These are phyloP conservation scores for Spondyliosoma cantharus DNA, from an alignment of 2,797 vertebrate species.

Conservation along the genomic window DNA sequence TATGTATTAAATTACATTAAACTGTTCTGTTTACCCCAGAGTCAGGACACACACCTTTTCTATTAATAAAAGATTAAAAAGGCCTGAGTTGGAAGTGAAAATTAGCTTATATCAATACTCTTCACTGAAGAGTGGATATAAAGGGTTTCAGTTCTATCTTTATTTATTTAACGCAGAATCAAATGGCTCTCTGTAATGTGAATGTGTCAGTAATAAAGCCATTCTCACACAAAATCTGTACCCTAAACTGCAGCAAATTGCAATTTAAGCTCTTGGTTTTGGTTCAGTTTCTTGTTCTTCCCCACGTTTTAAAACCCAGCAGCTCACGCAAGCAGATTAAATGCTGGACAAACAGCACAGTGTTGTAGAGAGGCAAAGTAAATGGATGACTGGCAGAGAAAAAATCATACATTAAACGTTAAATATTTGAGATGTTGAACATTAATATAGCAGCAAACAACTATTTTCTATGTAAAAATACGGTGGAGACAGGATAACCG, in stretches of 20 bases:
- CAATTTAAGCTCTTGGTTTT: conserved; percentile 1
- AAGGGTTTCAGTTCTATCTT: neutral
- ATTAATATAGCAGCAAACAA: no score
- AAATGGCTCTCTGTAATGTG: neutral
- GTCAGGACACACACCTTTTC: neutral
- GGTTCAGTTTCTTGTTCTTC: neutral
- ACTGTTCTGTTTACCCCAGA: conserved; percentile 1
- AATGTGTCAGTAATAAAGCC: neutral
- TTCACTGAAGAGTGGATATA: neutral
- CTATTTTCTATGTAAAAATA: no score
- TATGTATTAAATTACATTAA: neutral
- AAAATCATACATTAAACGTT: neutral
- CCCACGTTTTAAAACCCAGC: neutral
- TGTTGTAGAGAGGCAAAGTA: conserved; percentile 4
- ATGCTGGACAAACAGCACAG: neutral
- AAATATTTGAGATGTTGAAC: neutral
- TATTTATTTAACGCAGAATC: conserved; percentile 1
- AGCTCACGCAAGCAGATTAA: neutral
- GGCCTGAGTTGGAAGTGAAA: conserved; percentile 5
- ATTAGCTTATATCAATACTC: neutral
- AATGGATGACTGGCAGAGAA: neutral
- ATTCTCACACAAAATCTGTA: neutral
- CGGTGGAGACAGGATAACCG: no score
- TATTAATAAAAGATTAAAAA: conserved; percentile 1
- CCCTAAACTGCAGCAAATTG: neutral